Conservation (phyloP, 92 coral and sea anemone genomes). For the Chrysogorgia sp. region DNA sequence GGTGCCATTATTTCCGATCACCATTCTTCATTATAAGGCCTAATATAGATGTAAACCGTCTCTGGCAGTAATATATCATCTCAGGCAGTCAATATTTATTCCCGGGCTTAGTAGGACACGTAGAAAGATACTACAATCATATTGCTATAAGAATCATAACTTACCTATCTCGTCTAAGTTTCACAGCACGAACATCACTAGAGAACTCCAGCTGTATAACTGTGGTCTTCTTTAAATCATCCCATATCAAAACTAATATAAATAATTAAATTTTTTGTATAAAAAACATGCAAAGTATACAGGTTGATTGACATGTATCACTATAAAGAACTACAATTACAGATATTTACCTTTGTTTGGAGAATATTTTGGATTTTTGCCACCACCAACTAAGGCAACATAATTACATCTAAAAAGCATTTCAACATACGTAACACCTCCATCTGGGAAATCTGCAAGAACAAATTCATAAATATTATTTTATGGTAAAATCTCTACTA, state of each 20-base stretch:
- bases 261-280: neutral
- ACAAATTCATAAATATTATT: neutral
- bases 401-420: slow-evolving; percentile 98
- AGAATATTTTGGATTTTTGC: slow-evolving; percentile 90
- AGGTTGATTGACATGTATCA: neutral
- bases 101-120: too few species aligned
- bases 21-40: too few species aligned
- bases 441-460: slow-evolving; percentile 86
- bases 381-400: slow-evolving; percentile 98
- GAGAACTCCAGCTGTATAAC: slow-evolving; percentile 95
- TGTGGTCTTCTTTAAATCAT: slow-evolving; percentile 93
- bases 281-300: neutral
- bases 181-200: slow-evolving; percentile 93
- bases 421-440: slow-evolving; percentile 89
- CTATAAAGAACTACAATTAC: neutral
- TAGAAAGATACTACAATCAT: neutral
- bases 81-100: too few species aligned
- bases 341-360: slow-evolving; percentile 79
- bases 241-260: slow-evolving; percentile 92
- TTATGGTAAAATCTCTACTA: too few species aligned
- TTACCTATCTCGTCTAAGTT: slow-evolving; percentile 95
- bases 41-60: too few species aligned
- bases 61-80: too few species aligned
- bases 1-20: too few species aligned
- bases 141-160: neutral